A percentile compares a stretch with the other conserved stretches of the same genome.
Conservation (phyloP, 2,888 invertebrate species). For the Dasypogon diadema region DNA sequence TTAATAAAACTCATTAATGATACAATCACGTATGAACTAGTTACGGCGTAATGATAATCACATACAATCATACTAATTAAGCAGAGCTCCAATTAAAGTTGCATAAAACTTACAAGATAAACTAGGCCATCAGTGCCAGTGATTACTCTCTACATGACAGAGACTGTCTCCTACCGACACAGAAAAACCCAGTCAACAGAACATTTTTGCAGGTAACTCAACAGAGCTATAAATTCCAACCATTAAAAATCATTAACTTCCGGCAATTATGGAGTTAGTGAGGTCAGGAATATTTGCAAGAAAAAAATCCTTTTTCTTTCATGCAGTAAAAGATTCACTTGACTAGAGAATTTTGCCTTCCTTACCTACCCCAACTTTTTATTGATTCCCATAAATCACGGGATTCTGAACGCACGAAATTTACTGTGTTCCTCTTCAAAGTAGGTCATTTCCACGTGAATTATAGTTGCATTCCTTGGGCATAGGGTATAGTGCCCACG, state of each 20-base stretch:
- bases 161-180: conserved; percentile 17
- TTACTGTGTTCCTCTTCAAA: neutral
- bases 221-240: neutral
- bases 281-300: conserved; percentile 13
- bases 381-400: conserved; percentile 23
- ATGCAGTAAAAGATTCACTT: neutral
- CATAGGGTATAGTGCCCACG: conserved; percentile 16
- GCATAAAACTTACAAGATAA: neutral
- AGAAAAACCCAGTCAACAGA: neutral
- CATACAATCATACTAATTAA: too few relatives aligned
- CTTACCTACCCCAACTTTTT: conserved; percentile 37
- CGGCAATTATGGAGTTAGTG: conserved; percentile 23
- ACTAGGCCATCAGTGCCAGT: neutral
- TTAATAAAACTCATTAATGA: too few relatives aligned
- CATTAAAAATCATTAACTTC: conserved; percentile 31
- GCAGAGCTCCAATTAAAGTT: conserved; percentile 1
- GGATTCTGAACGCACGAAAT: conserved; percentile 26
- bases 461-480: neutral
- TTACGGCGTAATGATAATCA: too few relatives aligned
- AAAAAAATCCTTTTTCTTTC: neutral
- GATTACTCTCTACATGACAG: neutral
- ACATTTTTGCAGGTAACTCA: neutral
- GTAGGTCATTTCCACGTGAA: conserved; percentile 30
- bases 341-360: neutral
- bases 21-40: too few relatives aligned